Conservation (phyloP, 2,797 vertebrate species). For the Synanceia verrucosa region DNA sequence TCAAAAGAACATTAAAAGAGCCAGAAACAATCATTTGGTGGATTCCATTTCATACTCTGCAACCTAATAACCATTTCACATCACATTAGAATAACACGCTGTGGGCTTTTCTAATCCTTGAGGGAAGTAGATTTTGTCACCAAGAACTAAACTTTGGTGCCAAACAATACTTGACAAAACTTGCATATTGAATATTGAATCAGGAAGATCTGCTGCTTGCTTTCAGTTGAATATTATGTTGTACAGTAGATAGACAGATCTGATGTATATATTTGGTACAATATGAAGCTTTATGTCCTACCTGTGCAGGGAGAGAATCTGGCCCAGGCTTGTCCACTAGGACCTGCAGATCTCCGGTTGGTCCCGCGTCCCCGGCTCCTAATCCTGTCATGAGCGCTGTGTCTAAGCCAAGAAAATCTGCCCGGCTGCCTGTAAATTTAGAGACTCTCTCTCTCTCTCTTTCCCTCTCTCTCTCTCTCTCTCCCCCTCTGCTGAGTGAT, state of each 20-base stretch:
- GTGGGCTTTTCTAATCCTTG: not conserved
- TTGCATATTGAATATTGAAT: conserved; percentile 1
- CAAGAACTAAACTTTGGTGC: conserved; percentile 11
- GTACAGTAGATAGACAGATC: not conserved
- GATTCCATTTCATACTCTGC: conserved; percentile 4
- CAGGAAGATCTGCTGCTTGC: not conserved
- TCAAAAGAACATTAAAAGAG: not conserved
- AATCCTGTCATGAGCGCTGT: conserved; percentile 80
- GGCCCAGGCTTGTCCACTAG: conserved; percentile 66
- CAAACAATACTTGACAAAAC: conserved; percentile 14
- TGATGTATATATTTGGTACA: not conserved
- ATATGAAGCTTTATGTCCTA: conserved; percentile 48
- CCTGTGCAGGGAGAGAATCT: conserved; percentile 71
- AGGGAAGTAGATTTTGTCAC: conserved; percentile 5
- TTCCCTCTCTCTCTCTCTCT: conserved; percentile 23
- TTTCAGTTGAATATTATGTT: conserved; percentile 1
- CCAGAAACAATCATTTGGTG: not conserved
- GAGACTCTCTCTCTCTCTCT: conserved; percentile 42
- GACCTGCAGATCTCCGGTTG: conserved; percentile 78
- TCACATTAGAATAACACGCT: conserved; percentile 1
- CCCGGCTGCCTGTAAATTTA: conserved; percentile 66
- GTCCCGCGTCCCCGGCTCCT: conserved; percentile 78
- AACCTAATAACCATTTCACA: not conserved
- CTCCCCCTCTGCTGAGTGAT: conserved; percentile 1
- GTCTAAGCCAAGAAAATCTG: conserved; percentile 76